phyloP scores from a whole-genome alignment of 1,140 invertebrate genomes.

The Drosophila arizonae region DNA sequence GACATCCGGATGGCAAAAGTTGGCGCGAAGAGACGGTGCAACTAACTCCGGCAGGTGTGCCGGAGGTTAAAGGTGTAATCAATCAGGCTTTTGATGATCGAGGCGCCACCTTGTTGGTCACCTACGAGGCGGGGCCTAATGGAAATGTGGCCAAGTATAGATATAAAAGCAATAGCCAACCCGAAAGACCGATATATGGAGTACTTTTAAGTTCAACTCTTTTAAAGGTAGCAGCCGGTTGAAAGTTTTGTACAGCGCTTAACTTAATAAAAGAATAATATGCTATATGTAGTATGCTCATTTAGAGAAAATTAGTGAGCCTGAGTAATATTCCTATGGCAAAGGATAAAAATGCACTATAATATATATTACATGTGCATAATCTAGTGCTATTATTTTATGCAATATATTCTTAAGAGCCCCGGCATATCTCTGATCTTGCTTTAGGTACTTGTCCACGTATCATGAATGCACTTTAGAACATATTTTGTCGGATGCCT shows the following conservation, averaged over 20 bases:
- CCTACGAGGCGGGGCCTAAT: constrained; percentile 30
- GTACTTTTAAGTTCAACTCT: constrained; percentile 8
- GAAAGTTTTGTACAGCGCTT: not conserved
- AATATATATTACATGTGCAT: too few relatives aligned
- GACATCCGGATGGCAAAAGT: constrained; percentile 19
- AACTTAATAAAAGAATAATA: not conserved
- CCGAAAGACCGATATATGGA: not conserved
- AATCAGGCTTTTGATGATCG: constrained; percentile 18
- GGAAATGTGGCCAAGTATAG: constrained; percentile 39
- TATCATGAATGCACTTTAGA: not conserved
- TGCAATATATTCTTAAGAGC: not conserved
- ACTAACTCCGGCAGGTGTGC: constrained; percentile 18
- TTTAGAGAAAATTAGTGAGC: not conserved
- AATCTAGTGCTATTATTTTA: too few relatives aligned
- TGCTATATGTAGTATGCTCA: too few relatives aligned
- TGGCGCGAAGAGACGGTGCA: constrained; percentile 17
- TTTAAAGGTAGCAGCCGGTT: constrained; percentile 22
- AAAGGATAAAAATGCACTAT: too few relatives aligned
- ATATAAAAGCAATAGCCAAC: constrained; percentile 3
- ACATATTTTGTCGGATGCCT: not conserved
- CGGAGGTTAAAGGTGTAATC: constrained; percentile 23
- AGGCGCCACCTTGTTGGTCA: constrained; percentile 11
- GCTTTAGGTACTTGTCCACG: not conserved
- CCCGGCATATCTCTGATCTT: too few relatives aligned
- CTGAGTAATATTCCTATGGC: too few relatives aligned